A percentile compares a stretch with the other conserved stretches of the same genome.
phyloP scores from a whole-genome alignment of 2,888 invertebrate species.

The Hirudinaria manillensis region DNA sequence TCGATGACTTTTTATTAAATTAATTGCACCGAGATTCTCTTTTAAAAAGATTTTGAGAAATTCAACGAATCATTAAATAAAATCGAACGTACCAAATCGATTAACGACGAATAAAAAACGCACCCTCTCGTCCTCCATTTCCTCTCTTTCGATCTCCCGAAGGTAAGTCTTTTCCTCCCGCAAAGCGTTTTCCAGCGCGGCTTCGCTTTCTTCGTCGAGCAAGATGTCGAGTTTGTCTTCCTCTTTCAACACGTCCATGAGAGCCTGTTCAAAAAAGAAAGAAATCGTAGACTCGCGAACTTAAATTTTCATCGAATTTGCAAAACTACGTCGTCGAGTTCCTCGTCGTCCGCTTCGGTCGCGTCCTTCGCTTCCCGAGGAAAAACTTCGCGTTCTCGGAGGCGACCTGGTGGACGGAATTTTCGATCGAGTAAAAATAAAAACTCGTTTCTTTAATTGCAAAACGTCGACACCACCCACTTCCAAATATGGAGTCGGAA shows the following conservation, averaged over 20 bases:
- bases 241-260: slow-evolving; percentile 43
- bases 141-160: slow-evolving; percentile 61
- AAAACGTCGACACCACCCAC: neutral
- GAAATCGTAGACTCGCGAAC: too few species aligned
- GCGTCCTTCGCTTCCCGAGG: neutral
- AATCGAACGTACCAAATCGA: too few species aligned
- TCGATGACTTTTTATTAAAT: too few species aligned
- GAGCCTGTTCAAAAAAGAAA: slow-evolving; percentile 27
- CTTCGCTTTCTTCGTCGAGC: slow-evolving; percentile 53
- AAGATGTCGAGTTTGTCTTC: slow-evolving; percentile 46
- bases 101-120: too few species aligned
- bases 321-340: neutral
- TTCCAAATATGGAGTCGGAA: neutral
- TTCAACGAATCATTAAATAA: too few species aligned
- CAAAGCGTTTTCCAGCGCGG: slow-evolving; percentile 56
- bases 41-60: too few species aligned
- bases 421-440: neutral
- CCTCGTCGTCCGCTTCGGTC: neutral
- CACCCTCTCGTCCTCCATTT: slow-evolving; percentile 59
- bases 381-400: neutral
- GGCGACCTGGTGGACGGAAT: too few species aligned
- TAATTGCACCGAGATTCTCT: too few species aligned
- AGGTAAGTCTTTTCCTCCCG: slow-evolving; percentile 61
- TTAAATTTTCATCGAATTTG: too few species aligned
- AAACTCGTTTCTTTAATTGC: neutral